phyloP scores from a whole-genome alignment of 2,797 vertebrate species.

The Hippocampus kuda region DNA sequence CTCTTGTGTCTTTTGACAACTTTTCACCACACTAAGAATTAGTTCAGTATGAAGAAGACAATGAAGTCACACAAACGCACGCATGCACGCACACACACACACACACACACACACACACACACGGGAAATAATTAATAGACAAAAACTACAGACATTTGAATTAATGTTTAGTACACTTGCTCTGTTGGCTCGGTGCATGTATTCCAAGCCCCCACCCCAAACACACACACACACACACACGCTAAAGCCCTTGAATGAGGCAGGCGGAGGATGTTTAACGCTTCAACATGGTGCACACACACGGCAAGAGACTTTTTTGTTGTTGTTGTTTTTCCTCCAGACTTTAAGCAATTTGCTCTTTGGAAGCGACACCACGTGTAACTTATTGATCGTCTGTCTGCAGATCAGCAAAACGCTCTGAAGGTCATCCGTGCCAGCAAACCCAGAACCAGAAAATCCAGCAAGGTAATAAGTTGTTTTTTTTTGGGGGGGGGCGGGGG shows the following conservation, averaged over 20 bases:
- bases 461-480: constrained; percentile 68
- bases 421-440: constrained; percentile 78
- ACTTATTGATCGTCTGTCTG: constrained; percentile 41
- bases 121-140: no score
- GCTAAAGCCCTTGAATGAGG: constrained; percentile 30
- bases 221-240: constrained; percentile 14
- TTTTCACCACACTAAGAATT: constrained; percentile 20
- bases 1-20: constrained; percentile 36
- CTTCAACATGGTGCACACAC: constrained; percentile 18
- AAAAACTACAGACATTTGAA: no score
- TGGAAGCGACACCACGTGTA: constrained; percentile 18
- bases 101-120: no score
- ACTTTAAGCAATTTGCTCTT: constrained; percentile 7
- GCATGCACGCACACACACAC: no score
- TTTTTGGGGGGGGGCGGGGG: no score
- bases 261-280: constrained; percentile 14
- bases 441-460: constrained; percentile 73
- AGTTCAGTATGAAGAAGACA: constrained; percentile 11
- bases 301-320: constrained; percentile 2
- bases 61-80: neutral
- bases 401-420: constrained; percentile 74
- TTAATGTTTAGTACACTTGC: no score
- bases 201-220: no score
- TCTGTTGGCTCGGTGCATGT: no score
- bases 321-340: neutral